Evolutionary conservation across 2,113 vertebrate genomes (phyloP), one percentile per base, ranked within the genome.

Genomic region (Hippocampus guttulatus): DNA sequence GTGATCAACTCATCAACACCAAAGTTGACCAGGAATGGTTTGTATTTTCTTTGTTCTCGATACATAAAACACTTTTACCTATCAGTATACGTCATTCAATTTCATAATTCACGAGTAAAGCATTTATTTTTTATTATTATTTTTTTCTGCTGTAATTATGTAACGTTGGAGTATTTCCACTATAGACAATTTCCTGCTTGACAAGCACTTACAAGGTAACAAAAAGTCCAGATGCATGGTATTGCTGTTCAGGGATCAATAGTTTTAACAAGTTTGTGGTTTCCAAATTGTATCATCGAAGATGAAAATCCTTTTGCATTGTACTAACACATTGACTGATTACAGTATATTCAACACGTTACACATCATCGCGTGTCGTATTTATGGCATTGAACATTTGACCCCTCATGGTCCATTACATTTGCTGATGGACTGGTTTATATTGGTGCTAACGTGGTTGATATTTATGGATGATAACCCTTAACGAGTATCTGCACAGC

Each of bases 21-120:
- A n/a, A 97, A 95, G 81, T 73, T 97, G 85, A 89, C 89, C 68
- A 90, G 96, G 54, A 97, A 96, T 67, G 97, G 97, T 98, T 84
- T 75, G 95, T 76, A 40, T 60, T 12, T 64, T 45, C 8, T 69
- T 58, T 6, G 8, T 58, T 38, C 57, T 51, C 69, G 14, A 15
- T 5, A 1, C 7, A 0, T 63, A 23, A 62, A 41, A 30, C 62
- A 20, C 14, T 63, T 71, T 69, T 16, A 67, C 16, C 52, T 27
- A 12, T 23, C 14, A 21, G 21, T 52, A 57, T 0, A 20, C 2
- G 18, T 9, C 43, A 5, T 5, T 41, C 1, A 2, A 14, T 61
- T 9, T 72, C 27, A 64, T 64, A 40, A 69, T 65, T 66, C 27
- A 79, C 71, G 21, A 23, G 33, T 72, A 30, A 68, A 67, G 71